These are phyloP conservation scores for Noctua comes DNA, from an alignment of 2,888 invertebrate species.

Conservation along the genomic window DNA sequence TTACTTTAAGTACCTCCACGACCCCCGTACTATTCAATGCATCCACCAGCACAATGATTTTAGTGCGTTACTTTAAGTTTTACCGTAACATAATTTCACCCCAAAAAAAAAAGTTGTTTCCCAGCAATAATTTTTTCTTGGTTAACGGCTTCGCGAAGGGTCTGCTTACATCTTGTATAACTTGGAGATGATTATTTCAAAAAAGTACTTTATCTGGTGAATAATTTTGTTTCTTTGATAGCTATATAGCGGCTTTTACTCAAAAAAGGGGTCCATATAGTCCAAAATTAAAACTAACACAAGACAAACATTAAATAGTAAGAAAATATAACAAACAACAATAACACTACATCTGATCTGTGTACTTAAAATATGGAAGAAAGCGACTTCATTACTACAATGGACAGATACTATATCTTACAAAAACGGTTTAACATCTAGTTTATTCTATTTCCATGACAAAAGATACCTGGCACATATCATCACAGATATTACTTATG, in stretches of 20 bases:
- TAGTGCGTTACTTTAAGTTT: too few species aligned
- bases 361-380: not conserved
- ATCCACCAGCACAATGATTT: too few species aligned
- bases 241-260: not conserved
- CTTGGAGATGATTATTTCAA: not conserved
- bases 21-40: too few species aligned
- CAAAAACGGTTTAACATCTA: not conserved
- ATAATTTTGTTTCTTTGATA: not conserved
- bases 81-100: too few species aligned
- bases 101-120: too few species aligned
- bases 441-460: not conserved
- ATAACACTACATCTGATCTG: not conserved
- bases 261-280: not conserved
- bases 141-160: too few species aligned
- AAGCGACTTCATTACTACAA: not conserved
- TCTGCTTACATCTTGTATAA: not conserved
- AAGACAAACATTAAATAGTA: not conserved
- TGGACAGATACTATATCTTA: not conserved
- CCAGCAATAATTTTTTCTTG: too few species aligned
- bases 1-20: too few species aligned
- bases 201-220: not conserved
- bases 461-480: not conserved
- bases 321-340: not conserved
- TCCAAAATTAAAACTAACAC: not conserved
- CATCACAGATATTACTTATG: not conserved